Base-by-base conservation (phyloP, 2,113 vertebrate species). In the Emydura subglobosa region DNA sequence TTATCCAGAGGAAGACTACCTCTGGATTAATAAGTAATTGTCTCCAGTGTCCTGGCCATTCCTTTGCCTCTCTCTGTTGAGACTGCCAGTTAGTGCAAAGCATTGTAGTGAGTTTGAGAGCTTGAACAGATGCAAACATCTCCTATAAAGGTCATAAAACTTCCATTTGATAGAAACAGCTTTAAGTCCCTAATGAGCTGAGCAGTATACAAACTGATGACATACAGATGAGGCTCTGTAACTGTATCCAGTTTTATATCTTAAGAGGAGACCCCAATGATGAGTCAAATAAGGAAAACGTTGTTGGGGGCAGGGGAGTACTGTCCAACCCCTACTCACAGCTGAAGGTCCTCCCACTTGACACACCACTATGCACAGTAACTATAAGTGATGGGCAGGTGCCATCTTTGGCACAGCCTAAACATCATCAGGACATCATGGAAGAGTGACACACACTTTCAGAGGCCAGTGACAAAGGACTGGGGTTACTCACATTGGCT, bases 301-400 rank as follows among this genome's bases (percentile, higher is more conserved):
- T 3, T 17, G 7, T 68, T n/a, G 34, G 4, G 27, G 5, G 27
- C 2, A 10, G 3, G 6, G 31, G 5, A 6, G 3, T 65, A 65
- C 16, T 68, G 34, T 19, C 8, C 8, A 68, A 68, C 6, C 34
- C n/a, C 14, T 21, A 34, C 7, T 68, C 4, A 7, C 31, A 65
- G 31, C 7, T 29, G 7, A 17, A 65, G 34, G n/a, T 65, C 61
- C 11, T 59, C 27, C 27, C 57, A 29, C 27, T 59, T 29, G 57
- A 59, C 57, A 12, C 11, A 59, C 57, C 9, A 12, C 57, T 59
- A 4, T 57, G 55, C 24, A 10, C 57, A 59, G 24, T 59, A 59
- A 59, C 57, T 12, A 59, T 59, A 59, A 29, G 57, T 59, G 57
- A 59, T 59, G 8, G 27, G 11, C 57, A 59, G 57, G 27, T 59